These are phyloP conservation scores for Amphiprion percula DNA, from an alignment of 2,113 vertebrate genomes.

Conservation along the genomic window DNA sequence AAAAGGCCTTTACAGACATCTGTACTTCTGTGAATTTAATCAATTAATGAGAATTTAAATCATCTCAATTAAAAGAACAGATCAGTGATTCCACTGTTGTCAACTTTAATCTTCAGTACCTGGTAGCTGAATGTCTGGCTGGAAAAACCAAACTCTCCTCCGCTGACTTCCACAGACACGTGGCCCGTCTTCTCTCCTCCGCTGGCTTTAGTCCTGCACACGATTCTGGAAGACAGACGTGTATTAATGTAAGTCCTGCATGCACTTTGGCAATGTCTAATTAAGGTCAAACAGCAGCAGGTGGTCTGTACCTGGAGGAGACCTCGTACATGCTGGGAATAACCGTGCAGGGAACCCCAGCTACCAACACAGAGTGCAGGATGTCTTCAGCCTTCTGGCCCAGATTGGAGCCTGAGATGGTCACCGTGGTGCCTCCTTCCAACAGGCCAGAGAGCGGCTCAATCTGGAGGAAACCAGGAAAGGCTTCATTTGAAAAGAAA, in stretches of 20 bases:
- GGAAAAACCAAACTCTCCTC: constrained; percentile 89
- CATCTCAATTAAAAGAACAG: too few species aligned
- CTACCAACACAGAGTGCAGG: constrained; percentile 90
- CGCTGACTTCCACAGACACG: constrained; percentile 88
- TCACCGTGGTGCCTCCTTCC: constrained; percentile 93
- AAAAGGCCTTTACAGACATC: too few species aligned
- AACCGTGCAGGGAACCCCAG: constrained; percentile 90
- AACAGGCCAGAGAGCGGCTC: constrained; percentile 93
- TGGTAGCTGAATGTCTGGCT: constrained; percentile 92
- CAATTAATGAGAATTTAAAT: too few species aligned
- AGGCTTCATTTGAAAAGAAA: neutral
- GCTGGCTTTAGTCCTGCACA: constrained; percentile 89
- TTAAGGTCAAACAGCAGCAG: neutral
- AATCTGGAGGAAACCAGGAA: constrained; percentile 82
- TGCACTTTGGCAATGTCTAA: neutral
- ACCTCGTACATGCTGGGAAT: constrained; percentile 90
- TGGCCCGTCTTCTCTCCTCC: constrained; percentile 84
- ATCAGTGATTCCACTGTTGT: neutral
- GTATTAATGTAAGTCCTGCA: neutral
- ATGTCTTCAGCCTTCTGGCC: constrained; percentile 95
- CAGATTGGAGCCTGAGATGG: constrained; percentile 96
- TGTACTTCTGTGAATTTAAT: too few species aligned
- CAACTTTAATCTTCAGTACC: constrained; percentile 78
- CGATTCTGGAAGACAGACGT: constrained; percentile 85
- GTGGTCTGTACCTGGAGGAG: constrained; percentile 90